These are phyloP conservation scores for Harpagifer antarcticus DNA, from an alignment of 2,797 vertebrate species.

Conservation along the genomic window DNA sequence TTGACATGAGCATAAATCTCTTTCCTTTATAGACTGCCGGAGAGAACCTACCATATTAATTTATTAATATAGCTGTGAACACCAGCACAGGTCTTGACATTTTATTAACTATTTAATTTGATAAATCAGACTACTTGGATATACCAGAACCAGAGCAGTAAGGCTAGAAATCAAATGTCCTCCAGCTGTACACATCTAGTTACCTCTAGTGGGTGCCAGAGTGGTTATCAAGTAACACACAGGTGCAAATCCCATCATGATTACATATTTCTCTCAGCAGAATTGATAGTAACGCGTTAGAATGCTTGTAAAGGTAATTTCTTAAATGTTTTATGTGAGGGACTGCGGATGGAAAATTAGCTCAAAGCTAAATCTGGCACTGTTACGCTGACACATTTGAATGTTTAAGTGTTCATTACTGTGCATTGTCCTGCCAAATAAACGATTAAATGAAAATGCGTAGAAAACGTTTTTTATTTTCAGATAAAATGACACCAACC, in stretches of 20 bases:
- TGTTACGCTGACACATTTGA: too few relatives aligned
- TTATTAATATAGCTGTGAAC: constrained; percentile 23
- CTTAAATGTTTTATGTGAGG: too few relatives aligned
- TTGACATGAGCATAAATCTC: constrained; percentile 50
- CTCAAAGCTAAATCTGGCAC: too few relatives aligned
- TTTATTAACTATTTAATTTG: constrained; percentile 50
- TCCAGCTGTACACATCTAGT: constrained; percentile 43
- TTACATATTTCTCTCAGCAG: neutral
- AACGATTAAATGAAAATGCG: too few relatives aligned
- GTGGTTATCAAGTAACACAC: constrained; percentile 58
- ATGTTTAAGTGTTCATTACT: too few relatives aligned
- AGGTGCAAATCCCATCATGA: constrained; percentile 66
- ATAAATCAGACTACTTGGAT: constrained; percentile 35
- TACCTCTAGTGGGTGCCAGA: constrained; percentile 39
- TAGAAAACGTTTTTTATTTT: neutral
- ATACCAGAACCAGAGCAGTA: constrained; percentile 37
- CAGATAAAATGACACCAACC: neutral
- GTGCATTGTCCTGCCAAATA: too few relatives aligned
- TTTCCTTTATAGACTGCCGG: constrained; percentile 32
- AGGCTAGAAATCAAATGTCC: constrained; percentile 60
- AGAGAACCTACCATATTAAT: constrained; percentile 17
- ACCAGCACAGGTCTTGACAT: constrained; percentile 25
- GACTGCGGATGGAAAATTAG: too few relatives aligned
- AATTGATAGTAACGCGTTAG: neutral
- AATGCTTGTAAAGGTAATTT: neutral